Percentiles rank a stretch among this genome's conserved stretches.
These are phyloP conservation scores for Parambassis ranga DNA, from an alignment of 2,797 vertebrate genomes.

Conservation along the genomic window DNA sequence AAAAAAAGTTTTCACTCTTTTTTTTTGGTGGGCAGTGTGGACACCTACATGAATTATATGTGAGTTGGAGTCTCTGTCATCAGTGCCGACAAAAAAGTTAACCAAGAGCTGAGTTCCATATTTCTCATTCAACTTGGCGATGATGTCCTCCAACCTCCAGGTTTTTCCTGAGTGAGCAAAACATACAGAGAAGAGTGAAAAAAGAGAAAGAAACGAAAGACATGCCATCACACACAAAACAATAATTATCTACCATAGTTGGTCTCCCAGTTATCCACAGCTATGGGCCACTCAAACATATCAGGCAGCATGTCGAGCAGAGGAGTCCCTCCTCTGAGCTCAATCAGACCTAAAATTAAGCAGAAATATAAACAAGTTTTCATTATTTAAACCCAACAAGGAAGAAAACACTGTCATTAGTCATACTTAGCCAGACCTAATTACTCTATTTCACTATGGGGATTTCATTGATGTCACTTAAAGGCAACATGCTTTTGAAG, in stretches of 20 bases:
- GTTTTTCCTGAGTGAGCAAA: slow-evolving; percentile 79
- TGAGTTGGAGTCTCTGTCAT: slow-evolving; percentile 89
- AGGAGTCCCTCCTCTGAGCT: slow-evolving; percentile 85
- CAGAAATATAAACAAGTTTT: too few relatives aligned
- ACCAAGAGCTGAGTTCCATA: slow-evolving; percentile 91
- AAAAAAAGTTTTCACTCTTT: background rate
- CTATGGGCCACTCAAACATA: slow-evolving; percentile 91
- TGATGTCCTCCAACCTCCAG: slow-evolving; percentile 87
- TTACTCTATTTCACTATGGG: too few relatives aligned
- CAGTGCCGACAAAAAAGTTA: slow-evolving; percentile 91
- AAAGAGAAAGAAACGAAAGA: background rate
- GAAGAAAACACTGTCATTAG: too few relatives aligned
- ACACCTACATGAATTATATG: slow-evolving; percentile 94
- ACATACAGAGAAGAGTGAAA: background rate
- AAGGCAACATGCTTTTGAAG: background rate
- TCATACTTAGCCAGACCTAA: too few relatives aligned
- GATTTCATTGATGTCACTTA: too few relatives aligned
- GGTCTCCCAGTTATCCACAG: slow-evolving; percentile 84
- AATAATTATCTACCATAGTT: slow-evolving; percentile 76
- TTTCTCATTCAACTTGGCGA: slow-evolving; percentile 88
- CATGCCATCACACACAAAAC: background rate
- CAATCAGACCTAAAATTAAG: slow-evolving; percentile 83
- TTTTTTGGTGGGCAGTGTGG: too few relatives aligned
- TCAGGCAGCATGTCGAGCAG: slow-evolving; percentile 82
- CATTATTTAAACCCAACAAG: too few relatives aligned